phyloP scores from a whole-genome alignment of 2,888 invertebrate genomes.

The Leucophenga montana region DNA sequence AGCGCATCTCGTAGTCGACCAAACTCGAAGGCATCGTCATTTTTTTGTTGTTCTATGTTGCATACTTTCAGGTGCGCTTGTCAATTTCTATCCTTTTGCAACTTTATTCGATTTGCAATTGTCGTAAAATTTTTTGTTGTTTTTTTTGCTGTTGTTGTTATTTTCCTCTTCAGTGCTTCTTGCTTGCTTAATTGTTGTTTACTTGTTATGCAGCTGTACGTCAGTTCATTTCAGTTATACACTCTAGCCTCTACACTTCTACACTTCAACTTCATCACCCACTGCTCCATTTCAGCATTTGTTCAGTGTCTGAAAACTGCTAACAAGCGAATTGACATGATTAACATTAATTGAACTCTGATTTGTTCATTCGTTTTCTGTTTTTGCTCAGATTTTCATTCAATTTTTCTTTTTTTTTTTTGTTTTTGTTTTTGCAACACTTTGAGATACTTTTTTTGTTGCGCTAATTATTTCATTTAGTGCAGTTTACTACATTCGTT shows the following conservation, averaged over 20 bases:
- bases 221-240: conserved; percentile 37
- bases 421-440: no score
- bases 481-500: no score
- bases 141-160: conserved; percentile 10
- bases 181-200: conserved; percentile 50
- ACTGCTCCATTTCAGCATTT: background rate
- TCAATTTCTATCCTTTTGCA: conserved; percentile 25
- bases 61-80: conserved; percentile 23
- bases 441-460: background rate
- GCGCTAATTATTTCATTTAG: background rate
- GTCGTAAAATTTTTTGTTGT: background rate
- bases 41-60: conserved; percentile 5
- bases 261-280: background rate
- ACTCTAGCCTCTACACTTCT: background rate
- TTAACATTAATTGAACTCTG: conserved; percentile 60
- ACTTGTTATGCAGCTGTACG: conserved; percentile 50
- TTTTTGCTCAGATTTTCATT: background rate
- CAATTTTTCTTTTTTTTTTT: background rate
- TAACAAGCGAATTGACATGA: conserved; percentile 49
- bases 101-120: conserved; percentile 33
- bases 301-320: conserved; percentile 16
- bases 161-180: conserved; percentile 19
- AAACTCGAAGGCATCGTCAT: no score
- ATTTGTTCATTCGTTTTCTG: conserved; percentile 43
- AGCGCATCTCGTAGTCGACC: no score